These are phyloP conservation scores for Propithecus deckenii DNA, from an alignment of 2,797 vertebrate species.

Conservation along the genomic window DNA sequence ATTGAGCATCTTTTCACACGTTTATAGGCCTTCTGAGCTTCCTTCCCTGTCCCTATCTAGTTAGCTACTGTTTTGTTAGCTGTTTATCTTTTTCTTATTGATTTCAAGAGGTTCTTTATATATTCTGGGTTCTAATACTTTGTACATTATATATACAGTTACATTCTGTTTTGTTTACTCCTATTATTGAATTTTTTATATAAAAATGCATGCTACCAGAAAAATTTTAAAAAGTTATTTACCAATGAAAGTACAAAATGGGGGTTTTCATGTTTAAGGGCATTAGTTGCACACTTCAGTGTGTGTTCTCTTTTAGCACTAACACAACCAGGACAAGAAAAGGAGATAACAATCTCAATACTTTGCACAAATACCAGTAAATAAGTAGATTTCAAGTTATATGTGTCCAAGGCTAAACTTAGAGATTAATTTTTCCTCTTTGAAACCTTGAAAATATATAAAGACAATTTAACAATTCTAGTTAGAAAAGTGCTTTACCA, in stretches of 20 bases:
- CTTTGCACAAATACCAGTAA: not conserved
- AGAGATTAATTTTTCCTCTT: not conserved
- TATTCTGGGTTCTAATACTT: not conserved
- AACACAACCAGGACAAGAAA: not conserved
- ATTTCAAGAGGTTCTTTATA: not conserved
- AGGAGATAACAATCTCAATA: not conserved
- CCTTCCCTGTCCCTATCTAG: not conserved
- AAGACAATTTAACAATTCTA: not conserved
- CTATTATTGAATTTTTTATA: not conserved
- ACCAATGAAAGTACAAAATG: not conserved
- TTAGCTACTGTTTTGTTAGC: not conserved
- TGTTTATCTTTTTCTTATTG: not conserved
- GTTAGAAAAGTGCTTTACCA: not conserved
- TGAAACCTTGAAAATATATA: not conserved
- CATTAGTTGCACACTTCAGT: not conserved
- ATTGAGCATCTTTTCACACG: not conserved
- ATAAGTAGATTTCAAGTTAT: not conserved
- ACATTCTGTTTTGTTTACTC: not conserved
- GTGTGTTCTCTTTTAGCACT: not conserved
- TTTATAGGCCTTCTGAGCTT: not conserved
- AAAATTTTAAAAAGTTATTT: constrained; percentile 2
- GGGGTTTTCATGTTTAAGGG: not conserved
- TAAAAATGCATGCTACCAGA: not conserved
- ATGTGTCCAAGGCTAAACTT: not conserved
- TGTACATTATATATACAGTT: not conserved